A percentile compares a stretch with the other conserved stretches of the same genome.
phyloP scores from a whole-genome alignment of 2,797 vertebrate genomes.

The Odontamblyopus rebecca region DNA sequence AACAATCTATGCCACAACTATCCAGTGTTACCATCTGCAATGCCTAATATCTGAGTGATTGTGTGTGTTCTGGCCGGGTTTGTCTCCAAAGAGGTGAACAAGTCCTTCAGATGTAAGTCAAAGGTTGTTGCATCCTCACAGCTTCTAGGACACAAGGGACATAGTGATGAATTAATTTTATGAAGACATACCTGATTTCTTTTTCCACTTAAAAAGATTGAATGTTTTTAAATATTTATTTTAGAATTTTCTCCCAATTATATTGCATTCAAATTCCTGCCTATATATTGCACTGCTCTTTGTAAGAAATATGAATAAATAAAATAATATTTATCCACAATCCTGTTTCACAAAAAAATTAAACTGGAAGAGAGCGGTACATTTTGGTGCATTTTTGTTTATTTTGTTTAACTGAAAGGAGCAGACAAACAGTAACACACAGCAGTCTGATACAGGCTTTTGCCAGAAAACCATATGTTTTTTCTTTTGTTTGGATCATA shows the following conservation, averaged over 20 bases:
- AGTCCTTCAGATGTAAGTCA: constrained; percentile 33
- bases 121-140: neutral
- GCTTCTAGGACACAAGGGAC: constrained; percentile 1
- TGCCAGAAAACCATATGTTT: too few species aligned
- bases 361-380: neutral
- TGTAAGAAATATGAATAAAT: neutral
- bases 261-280: neutral
- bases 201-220: neutral
- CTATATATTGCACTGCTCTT: neutral
- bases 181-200: neutral
- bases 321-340: neutral
- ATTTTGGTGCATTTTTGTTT: neutral
- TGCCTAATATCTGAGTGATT: constrained; percentile 43
- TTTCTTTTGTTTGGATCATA: too few species aligned
- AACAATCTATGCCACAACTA: neutral
- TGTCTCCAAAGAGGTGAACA: constrained; percentile 55
- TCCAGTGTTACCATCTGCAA: constrained; percentile 41
- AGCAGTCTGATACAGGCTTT: neutral
- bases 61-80: neutral
- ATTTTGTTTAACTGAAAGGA: neutral
- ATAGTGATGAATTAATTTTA: neutral
- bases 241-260: neutral
- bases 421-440: neutral
- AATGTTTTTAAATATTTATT: neutral
- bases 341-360: neutral